Conservation (phyloP, 2,113 vertebrate genomes). For the Megaleporinus macrocephalus region DNA sequence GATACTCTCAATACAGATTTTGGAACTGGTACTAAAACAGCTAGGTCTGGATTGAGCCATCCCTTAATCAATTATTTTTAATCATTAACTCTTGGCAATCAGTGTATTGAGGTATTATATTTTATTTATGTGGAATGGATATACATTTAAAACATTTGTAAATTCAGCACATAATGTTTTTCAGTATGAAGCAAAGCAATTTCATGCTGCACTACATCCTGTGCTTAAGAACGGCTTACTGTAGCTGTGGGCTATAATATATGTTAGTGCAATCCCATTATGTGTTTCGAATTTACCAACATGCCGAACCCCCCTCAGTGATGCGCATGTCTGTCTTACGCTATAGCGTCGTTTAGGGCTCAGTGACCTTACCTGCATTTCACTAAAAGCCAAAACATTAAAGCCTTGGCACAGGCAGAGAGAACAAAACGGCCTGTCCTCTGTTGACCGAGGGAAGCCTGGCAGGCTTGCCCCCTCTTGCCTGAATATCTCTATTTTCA, state of each 20-base stretch:
- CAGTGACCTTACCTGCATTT: constrained; percentile 4
- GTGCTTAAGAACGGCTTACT: not conserved
- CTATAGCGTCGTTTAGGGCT: constrained; percentile 6
- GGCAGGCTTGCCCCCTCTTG: not conserved
- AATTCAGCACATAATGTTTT: not conserved
- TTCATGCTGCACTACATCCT: not conserved
- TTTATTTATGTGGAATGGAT: not conserved
- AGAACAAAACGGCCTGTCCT: not conserved
- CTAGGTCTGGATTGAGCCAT: too few relatives aligned
- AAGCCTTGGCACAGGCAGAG: not conserved
- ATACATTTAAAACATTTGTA: too few relatives aligned
- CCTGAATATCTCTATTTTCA: not conserved
- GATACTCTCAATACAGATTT: too few relatives aligned
- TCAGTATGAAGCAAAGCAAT: not conserved
- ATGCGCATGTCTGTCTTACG: not conserved
- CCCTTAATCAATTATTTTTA: too few relatives aligned
- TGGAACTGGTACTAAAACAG: too few relatives aligned
- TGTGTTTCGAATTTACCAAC: not conserved
- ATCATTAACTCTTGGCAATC: too few relatives aligned
- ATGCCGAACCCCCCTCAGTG: not conserved
- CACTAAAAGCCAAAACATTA: not conserved
- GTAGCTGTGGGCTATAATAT: not conserved
- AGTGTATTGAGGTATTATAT: too few relatives aligned
- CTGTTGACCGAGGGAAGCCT: not conserved
- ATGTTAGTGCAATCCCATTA: not conserved